Evolutionary conservation across 1,140 invertebrate genomes (phyloP).

Genomic region (Euwallacea similis): DNA sequence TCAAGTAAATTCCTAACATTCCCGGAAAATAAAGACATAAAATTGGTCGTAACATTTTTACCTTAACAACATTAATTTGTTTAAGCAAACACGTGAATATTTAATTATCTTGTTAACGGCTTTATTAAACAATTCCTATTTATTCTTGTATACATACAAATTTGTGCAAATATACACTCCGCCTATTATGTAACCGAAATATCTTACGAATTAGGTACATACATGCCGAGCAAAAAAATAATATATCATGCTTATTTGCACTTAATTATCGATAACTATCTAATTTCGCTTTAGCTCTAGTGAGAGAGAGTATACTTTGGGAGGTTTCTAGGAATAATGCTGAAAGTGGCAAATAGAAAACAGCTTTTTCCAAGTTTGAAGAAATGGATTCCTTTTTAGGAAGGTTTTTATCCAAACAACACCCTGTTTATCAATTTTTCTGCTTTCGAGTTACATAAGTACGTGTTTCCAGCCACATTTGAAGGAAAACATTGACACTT

Average conservation of each 20-base stretch:
- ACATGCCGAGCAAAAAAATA: too few species aligned
- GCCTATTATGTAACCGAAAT: conserved; percentile 4
- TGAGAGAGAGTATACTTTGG: not conserved
- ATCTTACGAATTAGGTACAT: not conserved
- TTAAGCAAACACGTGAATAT: conserved; percentile 34
- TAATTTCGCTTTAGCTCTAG: too few species aligned
- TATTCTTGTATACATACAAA: conserved; percentile 29
- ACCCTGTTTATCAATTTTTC: conserved; percentile 17
- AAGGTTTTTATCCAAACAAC: conserved; percentile 22
- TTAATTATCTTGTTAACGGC: conserved; percentile 33
- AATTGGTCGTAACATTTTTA: conserved; percentile 25
- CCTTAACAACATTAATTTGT: conserved; percentile 32
- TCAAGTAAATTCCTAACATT: not conserved
- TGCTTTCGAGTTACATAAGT: conserved; percentile 16
- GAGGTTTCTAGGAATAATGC: not conserved
- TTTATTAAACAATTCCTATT: conserved; percentile 30
- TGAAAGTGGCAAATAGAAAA: conserved; percentile 10
- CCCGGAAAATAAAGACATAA: conserved; percentile 6
- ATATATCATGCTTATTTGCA: too few species aligned
- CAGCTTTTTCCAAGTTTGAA: conserved; percentile 20
- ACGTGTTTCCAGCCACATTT: conserved; percentile 22
- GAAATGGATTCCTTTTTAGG: conserved; percentile 25
- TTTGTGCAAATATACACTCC: not conserved
- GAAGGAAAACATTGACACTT: conserved; percentile 31
- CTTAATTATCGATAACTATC: too few species aligned